A percentile compares a stretch with the other conserved stretches of the same genome.
These are phyloP conservation scores for Anastrepha ludens DNA, from an alignment of 1,140 invertebrate species.

Conservation along the genomic window DNA sequence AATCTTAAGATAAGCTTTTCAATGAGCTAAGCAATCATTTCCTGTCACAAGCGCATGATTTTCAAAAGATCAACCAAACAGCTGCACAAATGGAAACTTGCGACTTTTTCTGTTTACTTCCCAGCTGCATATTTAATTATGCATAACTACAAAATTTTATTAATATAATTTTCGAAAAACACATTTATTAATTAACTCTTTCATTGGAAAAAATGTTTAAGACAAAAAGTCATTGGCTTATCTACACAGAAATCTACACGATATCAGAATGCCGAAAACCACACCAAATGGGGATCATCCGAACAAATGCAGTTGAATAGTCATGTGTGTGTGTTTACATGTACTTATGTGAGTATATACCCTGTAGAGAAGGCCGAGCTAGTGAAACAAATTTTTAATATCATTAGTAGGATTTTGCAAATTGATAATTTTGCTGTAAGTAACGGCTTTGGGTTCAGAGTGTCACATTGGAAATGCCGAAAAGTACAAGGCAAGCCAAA, in stretches of 20 bases:
- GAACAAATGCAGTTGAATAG: background rate
- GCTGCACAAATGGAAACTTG: background rate
- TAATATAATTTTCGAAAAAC: background rate
- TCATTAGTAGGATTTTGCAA: too few relatives aligned
- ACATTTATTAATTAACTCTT: constrained; percentile 49
- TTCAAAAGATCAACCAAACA: background rate
- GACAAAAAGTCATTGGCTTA: background rate
- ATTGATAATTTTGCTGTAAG: too few relatives aligned
- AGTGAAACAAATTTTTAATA: too few relatives aligned
- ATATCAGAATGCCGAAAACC: background rate
- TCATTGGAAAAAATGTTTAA: constrained; percentile 5
- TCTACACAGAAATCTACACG: constrained; percentile 10
- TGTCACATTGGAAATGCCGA: too few relatives aligned
- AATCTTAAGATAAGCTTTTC: constrained; percentile 28
- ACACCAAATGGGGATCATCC: background rate
- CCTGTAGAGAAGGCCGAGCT: background rate
- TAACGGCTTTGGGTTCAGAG: too few relatives aligned
- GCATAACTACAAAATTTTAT: constrained; percentile 36
- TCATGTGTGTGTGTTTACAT: background rate
- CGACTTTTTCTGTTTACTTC: background rate
- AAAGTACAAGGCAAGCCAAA: too few relatives aligned
- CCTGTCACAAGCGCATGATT: background rate
- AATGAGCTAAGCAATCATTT: background rate
- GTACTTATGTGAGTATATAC: background rate
- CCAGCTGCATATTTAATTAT: constrained; percentile 8